Evolutionary conservation across 2,797 vertebrate genomes (phyloP).

Genomic region (Chelonia mydas): DNA sequence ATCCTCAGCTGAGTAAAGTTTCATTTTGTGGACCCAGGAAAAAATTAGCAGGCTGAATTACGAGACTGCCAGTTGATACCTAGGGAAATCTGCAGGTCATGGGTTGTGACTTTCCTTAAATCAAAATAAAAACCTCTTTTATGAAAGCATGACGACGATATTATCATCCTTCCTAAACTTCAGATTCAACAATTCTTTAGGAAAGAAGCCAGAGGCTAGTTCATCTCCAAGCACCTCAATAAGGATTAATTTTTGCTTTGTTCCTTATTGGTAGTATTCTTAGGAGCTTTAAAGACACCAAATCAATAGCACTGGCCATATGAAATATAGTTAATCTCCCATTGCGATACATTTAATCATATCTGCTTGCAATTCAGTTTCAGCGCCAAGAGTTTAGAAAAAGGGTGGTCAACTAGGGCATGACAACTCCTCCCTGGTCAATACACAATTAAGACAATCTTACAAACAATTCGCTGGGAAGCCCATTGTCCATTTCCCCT

Average conservation of each 20-base stretch:
- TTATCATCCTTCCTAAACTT: neutral
- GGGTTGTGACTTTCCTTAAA: neutral
- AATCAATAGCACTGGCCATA: constrained; percentile 17
- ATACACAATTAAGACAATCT: neutral
- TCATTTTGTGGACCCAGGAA: neutral
- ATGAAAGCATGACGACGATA: neutral
- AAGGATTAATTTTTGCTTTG: constrained; percentile 48
- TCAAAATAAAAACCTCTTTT: constrained; percentile 4
- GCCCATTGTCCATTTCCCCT: neutral
- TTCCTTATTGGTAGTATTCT: constrained; percentile 27
- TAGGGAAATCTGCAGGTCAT: neutral
- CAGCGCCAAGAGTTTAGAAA: neutral
- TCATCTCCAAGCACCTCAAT: neutral
- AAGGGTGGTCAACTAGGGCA: constrained; percentile 18
- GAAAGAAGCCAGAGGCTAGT: constrained; percentile 5
- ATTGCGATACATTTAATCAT: constrained; percentile 6
- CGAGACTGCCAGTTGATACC: neutral
- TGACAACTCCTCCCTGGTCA: neutral
- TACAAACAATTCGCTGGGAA: neutral
- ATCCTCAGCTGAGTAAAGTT: neutral
- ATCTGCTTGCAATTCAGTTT: constrained; percentile 44
- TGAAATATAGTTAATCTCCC: constrained; percentile 39
- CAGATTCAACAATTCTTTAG: neutral
- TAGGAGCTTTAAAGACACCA: constrained; percentile 27
- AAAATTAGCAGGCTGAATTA: neutral